Base-by-base conservation (phyloP, 1,140 invertebrate genomes). In the Drosophila persimilis region DNA sequence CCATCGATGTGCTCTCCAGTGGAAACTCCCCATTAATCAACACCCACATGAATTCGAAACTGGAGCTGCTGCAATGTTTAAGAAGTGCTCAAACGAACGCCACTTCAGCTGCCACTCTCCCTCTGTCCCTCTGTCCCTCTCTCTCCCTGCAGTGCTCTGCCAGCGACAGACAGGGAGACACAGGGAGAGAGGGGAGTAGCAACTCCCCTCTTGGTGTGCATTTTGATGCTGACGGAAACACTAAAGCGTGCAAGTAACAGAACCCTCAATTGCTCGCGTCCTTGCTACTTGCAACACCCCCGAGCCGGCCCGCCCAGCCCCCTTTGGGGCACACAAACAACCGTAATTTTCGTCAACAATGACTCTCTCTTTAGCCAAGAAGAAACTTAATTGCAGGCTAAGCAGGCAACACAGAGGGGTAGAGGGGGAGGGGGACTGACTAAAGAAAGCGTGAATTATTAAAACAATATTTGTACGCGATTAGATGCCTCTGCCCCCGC, bases 391-490 rank as follows among this genome's bases (percentile, higher is more conserved):
- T 88, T 86, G 83, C 74, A 75, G 76, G 77, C 75, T 72, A 71
- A 77, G 76, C 62, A 78, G 17, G 44, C 24, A 29, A 20, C 13
- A 7, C 29, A 31, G 29, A 31, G 29, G 3, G 9, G 4, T 0
- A 9, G 9, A 4, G 9, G 20, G 35, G 13, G 29, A 4, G 59
- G 17, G 52, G 52, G 13, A 47, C 29, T 47, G 29, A 48, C 46
- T 61, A 56, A 60, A 39, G 65, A 83, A 74, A 64, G 35, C 57
- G 62, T 85, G 53, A 84, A 78, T 75, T 85, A 86, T 86, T 86
- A 84, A 80, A 84, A 86, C 58, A 86, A 85, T 86, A 85, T 86
- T 85, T 86, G 69, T 60, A 53, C 54, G 44, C 80, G 66, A 76
- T 76, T 80, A 80, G 72, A 64, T 51, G 55, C 17, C 26, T 8